phyloP scores from a whole-genome alignment of 1,140 invertebrate species.

The Drosophila pruinosa region DNA sequence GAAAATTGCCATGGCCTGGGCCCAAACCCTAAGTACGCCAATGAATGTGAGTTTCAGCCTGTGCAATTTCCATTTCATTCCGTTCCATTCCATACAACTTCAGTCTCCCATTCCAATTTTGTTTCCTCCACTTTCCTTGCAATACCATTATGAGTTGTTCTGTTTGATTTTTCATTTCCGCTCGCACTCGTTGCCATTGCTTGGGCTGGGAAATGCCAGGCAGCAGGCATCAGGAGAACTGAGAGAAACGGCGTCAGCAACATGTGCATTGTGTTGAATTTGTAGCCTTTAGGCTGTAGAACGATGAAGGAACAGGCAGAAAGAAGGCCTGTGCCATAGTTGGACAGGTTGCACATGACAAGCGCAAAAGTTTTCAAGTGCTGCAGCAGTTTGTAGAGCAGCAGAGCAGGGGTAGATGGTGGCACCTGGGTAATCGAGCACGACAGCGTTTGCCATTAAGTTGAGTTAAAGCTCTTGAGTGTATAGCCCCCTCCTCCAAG shows the following conservation, averaged over 20 bases:
- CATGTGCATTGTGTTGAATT: conserved; percentile 75
- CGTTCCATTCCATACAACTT: not conserved
- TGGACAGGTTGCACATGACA: conserved; percentile 78
- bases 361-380: conserved; percentile 74
- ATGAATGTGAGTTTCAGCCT: not conserved
- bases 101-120: conserved; percentile 1
- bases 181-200: conserved; percentile 32
- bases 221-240: not conserved
- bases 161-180: conserved; percentile 78
- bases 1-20: conserved; percentile 34
- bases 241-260: conserved; percentile 20
- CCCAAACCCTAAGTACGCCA: conserved; percentile 12
- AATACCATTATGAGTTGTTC: conserved; percentile 71
- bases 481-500: conserved; percentile 15
- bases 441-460: conserved; percentile 77
- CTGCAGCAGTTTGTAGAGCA: conserved; percentile 16
- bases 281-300: conserved; percentile 68
- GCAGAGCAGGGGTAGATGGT: conserved; percentile 6
- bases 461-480: conserved; percentile 65
- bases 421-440: conserved; percentile 73
- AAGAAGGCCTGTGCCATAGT: conserved; percentile 58
- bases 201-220: not conserved
- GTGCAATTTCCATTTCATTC: not conserved
- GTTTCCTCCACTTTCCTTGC: conserved; percentile 11
- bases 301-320: conserved; percentile 31